Base-by-base conservation (phyloP, 2,797 vertebrate genomes). In the Sebastes steindachneri region DNA sequence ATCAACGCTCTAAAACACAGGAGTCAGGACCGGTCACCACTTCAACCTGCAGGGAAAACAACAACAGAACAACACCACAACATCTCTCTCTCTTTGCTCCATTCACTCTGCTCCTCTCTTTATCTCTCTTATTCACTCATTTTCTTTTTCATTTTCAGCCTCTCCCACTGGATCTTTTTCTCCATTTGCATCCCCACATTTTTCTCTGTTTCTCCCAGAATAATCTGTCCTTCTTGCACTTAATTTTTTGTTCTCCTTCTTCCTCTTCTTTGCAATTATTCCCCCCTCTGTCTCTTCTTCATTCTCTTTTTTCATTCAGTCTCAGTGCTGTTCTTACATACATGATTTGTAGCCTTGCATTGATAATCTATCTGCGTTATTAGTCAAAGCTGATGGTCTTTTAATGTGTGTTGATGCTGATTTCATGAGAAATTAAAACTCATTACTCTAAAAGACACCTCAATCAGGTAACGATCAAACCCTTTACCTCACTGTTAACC, bases 1-100 rank as follows among this genome's bases (percentile, higher is more conserved):
- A 81, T 71, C 55, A 23, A 66, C 53, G 3, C 71, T 86, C 84
- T 88, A 90, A 92, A 92, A 90, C 66, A 33, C 75, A 9, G 33
- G 33, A 69, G 77, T 68, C 41, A 45, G 41, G 14, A 45, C 41
- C 80, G 55, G 29, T 19, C 48, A 2, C n/a, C 54, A 53, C 58
- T 35, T 79, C 57, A 64, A 17, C 58, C 82, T 58, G 79, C 23
- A 45, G 70, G 54, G 33, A 68, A 25, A 71, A 68, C 60, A 64
- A 21, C 65, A 58, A 17, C 41, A 45, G 5, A 71, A 68, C 60
- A 64, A 19, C 65, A 58, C 6, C 41, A 45, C 41, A 45, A 0
- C 41, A 7, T 45, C 41, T 45, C 41, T 0, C 41, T 12, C 55
- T 15, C 62, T 80, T 12, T 75, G 66, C 72, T 73, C 73, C 78